Conservation (phyloP, 2,113 vertebrate genomes). For the Bagarius yarrelli region DNA sequence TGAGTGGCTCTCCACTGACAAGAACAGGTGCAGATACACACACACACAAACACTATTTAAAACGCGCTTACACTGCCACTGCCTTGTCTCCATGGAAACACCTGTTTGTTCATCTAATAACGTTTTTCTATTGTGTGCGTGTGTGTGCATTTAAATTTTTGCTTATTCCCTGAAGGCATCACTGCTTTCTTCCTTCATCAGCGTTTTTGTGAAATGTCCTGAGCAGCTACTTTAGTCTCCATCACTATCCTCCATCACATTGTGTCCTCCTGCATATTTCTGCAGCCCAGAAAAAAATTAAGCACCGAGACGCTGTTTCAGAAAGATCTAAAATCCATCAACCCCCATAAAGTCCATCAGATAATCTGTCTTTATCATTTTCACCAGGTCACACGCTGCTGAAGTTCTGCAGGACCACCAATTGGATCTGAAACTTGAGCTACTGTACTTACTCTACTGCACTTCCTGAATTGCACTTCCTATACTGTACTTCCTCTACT, state of each 20-base stretch:
- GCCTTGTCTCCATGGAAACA: slow-evolving; percentile 41
- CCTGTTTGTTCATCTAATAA: slow-evolving; percentile 19
- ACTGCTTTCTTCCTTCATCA: neutral
- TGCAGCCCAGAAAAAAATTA: neutral
- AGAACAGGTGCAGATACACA: slow-evolving; percentile 79
- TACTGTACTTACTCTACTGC: neutral
- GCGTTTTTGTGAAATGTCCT: neutral
- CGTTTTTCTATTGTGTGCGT: neutral
- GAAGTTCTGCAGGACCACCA: neutral
- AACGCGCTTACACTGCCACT: neutral
- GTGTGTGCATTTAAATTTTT: neutral
- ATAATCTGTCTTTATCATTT: neutral
- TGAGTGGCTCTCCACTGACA: slow-evolving; percentile 97
- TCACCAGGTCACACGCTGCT: neutral
- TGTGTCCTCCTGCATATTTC: neutral
- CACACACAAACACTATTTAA: neutral
- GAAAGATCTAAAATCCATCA: neutral
- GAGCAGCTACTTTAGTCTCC: neutral
- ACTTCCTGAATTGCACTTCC: neutral
- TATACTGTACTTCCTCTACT: neutral
- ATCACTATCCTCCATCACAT: neutral
- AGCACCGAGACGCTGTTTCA: neutral
- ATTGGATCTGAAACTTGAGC: neutral
- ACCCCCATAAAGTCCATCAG: neutral
- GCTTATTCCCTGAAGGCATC: neutral